Base-by-base conservation (phyloP, 35 echinoderm and acorn worm genomes). In the Eucidaris tribuloides region DNA sequence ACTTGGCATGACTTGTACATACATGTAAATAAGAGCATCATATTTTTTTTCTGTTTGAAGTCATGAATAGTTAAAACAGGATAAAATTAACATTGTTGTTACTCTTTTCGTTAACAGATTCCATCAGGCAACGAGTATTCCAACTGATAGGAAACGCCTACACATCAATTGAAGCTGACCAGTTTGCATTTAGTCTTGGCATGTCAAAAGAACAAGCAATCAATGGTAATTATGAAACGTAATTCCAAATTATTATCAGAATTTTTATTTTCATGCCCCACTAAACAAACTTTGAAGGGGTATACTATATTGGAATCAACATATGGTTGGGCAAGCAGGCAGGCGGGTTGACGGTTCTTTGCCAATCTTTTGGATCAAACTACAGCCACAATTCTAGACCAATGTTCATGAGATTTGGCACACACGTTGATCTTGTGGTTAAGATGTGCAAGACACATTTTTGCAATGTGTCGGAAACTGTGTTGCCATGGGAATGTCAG, bases 121-220 rank as follows among this genome's bases (percentile, higher is more conserved):
- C 82, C 45, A 87, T 99, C 17, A 87, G 86, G 50, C 90, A 84
- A 41, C 86, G 96, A 64, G 76, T 92, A 50, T 99, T 93, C 56
- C 62, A 92, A n/a, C 60, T 99, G 46, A 83, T 99, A 58, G 80
- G 90, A 38, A 78, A 83, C 79, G 87, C 82, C 28, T 93, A 99
- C 80, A 93, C 96, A 65, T 89, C 90, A 20, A 99, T 93, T 29
- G 90, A 86, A 77, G 83, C 83, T 18, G 90, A 99, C 19, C 81
- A 90, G 83, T 99, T 99, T 84, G 90, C 90, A 83, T 35, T 81
- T 0, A 90, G 90, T 72, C 60, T 92, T 13, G 96, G 90, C 45
- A 79, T 99, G 42, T 87, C 85, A 17, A 83, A 86, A 19, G 96
- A 99, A 22, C 85, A 93, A 83, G 96, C 96, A 18, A 84, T 99